Conservation (phyloP, 2,888 invertebrate species). For the Hirtodrosophila trivittata region DNA sequence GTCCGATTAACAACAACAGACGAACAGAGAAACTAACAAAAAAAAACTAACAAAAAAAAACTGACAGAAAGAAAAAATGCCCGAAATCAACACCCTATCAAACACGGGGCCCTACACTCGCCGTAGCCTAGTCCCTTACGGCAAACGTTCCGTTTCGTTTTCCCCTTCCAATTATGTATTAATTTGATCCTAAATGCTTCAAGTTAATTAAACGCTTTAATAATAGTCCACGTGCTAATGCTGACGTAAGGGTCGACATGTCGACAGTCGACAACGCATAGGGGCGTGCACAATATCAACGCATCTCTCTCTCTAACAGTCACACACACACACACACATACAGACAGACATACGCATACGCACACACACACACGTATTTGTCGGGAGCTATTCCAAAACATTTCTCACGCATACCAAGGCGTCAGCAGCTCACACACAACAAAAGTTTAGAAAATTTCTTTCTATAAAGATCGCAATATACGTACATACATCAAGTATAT, state of each 20-base stretch:
- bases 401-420: constrained; percentile 42
- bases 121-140: too few relatives aligned
- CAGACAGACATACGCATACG: constrained; percentile 7
- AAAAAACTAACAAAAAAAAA: too few relatives aligned
- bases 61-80: too few relatives aligned
- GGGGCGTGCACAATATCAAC: constrained; percentile 81
- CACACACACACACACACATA: constrained; percentile 30
- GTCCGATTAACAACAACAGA: constrained; percentile 5
- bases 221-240: constrained; percentile 81
- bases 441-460: constrained; percentile 49
- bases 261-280: constrained; percentile 64
- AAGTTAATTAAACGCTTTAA: constrained; percentile 75
- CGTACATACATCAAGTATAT: constrained; percentile 1
- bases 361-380: constrained; percentile 6
- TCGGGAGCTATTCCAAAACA: constrained; percentile 39
- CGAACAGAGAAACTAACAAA: constrained; percentile 9
- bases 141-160: constrained; percentile 16
- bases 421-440: not conserved
- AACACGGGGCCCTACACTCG: too few relatives aligned
- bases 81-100: constrained; percentile 7
- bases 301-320: constrained; percentile 17
- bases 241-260: constrained; percentile 80
- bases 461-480: constrained; percentile 48
- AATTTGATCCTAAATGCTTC: constrained; percentile 70
- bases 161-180: constrained; percentile 50